These are phyloP conservation scores for Pterobdella sp. DNA, from an alignment of 2,888 invertebrate genomes.

Conservation along the genomic window DNA sequence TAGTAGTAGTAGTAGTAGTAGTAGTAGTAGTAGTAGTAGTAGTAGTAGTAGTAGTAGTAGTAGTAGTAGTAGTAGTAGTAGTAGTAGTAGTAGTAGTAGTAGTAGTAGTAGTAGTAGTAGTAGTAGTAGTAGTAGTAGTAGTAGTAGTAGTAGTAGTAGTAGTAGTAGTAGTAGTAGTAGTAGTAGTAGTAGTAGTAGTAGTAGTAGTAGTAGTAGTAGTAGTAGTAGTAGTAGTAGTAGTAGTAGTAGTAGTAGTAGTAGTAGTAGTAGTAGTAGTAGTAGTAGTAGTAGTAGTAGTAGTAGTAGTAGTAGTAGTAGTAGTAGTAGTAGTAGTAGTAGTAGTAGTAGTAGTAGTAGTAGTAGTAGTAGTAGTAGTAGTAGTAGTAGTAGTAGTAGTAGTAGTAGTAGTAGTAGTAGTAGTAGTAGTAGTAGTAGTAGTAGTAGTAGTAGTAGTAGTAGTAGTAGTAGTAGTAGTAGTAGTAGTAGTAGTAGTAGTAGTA, in stretches of 20 bases:
- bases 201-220: constrained; percentile 8
- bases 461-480: constrained; percentile 8
- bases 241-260: constrained; percentile 8
- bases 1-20: constrained; percentile 8
- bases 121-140: constrained; percentile 8
- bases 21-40: constrained; percentile 8
- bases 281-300: constrained; percentile 8
- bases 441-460: constrained; percentile 8
- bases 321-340: constrained; percentile 8
- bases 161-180: constrained; percentile 8
- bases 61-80: constrained; percentile 8
- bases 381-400: constrained; percentile 8
- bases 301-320: constrained; percentile 8
- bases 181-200: constrained; percentile 8
- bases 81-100: constrained; percentile 8
- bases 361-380: constrained; percentile 8
- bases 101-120: constrained; percentile 8
- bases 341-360: constrained; percentile 8
- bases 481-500: constrained; percentile 8
- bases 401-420: constrained; percentile 8
- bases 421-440: constrained; percentile 8
- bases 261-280: constrained; percentile 8
- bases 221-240: constrained; percentile 8
- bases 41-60: constrained; percentile 8
- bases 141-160: constrained; percentile 8